Evolutionary conservation across 2,797 vertebrate species (phyloP).

Genomic region (Leuciscus waleckii): DNA sequence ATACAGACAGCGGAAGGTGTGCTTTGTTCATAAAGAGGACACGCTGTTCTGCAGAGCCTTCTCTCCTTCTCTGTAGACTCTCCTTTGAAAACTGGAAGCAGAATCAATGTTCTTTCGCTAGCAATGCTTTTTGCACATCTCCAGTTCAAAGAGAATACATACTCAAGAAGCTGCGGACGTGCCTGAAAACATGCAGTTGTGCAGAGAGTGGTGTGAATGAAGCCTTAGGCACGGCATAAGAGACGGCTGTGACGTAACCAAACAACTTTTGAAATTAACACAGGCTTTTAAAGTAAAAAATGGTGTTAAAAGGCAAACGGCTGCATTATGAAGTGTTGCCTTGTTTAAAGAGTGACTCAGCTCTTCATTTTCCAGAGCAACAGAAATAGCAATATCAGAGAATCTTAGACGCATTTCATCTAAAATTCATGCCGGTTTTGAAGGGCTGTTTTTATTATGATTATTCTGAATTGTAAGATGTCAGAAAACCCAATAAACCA

Average conservation of each 20-base stretch:
- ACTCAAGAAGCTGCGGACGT: background rate
- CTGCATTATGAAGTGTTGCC: background rate
- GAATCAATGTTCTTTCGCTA: slow-evolving; percentile 29
- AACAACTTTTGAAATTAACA: background rate
- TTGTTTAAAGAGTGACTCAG: slow-evolving; percentile 27
- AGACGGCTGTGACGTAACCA: background rate
- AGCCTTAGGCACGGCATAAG: background rate
- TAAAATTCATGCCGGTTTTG: background rate
- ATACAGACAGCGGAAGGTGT: slow-evolving; percentile 13
- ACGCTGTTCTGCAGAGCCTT: slow-evolving; percentile 46
- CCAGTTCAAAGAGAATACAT: slow-evolving; percentile 43
- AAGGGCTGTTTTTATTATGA: slow-evolving; percentile 19
- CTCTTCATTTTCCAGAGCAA: slow-evolving; percentile 2
- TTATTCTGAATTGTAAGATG: background rate
- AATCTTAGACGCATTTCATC: background rate
- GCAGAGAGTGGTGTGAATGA: background rate
- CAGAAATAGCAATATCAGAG: background rate
- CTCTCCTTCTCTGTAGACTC: slow-evolving; percentile 25
- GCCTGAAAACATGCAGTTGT: slow-evolving; percentile 1
- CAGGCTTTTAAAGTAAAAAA: background rate
- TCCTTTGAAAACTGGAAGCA: slow-evolving; percentile 38
- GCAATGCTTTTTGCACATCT: slow-evolving; percentile 24
- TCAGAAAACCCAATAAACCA: slow-evolving; percentile 15
- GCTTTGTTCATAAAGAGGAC: slow-evolving; percentile 41
- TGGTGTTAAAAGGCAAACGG: background rate